Evolutionary conservation across 2,113 vertebrate genomes (phyloP), one percentile per base, ranked within the genome.

Genomic region (Erpornis zantholeuca): DNA sequence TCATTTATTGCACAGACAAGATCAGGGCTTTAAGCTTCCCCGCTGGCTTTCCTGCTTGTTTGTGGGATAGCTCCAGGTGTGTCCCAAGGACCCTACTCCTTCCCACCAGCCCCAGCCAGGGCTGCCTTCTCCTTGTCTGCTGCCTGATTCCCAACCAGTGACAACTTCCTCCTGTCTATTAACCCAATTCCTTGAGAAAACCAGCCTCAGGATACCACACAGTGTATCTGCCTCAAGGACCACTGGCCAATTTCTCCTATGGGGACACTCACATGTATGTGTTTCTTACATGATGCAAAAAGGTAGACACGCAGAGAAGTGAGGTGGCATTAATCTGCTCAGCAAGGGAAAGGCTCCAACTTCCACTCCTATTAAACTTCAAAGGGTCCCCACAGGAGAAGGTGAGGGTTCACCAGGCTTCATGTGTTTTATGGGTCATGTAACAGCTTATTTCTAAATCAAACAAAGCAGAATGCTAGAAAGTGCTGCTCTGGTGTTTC

Each of bases 311-410:
- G 3, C 54, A 77, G 78, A n/a, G 73, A 60, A 64, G 70, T 60
- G 81, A 59, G 47, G 69, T 47, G 81, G 33, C 84, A 78, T 75
- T 78, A 82, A 87, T 27, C 12, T 63, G 47, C 84, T 78, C 73
- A 78, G 89, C 56, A 42, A 91, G 84, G 38, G 52, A 75, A 91
- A 87, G 65, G 65, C 81, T 82, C 69, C 78, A 90, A 4, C 73
- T 90, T 82, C 78, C 77, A 89, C 81, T 91, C 91, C 19, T 63
- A 28, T 82, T 96, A 68, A 92, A 92, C 81, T 89, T 92, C 87
- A 87, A 35, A 89, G 69, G 31, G 61, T 70, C 35, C 65, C 87
- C 81, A 75, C 65, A 82, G 87, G 69, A 95, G 69, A 82, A 82
- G 92, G 91, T 90, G 94, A 90, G 79, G 73, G 82, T 70, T 69